phyloP scores from a whole-genome alignment of 2,113 vertebrate species.

The Platichthys stellatus region DNA sequence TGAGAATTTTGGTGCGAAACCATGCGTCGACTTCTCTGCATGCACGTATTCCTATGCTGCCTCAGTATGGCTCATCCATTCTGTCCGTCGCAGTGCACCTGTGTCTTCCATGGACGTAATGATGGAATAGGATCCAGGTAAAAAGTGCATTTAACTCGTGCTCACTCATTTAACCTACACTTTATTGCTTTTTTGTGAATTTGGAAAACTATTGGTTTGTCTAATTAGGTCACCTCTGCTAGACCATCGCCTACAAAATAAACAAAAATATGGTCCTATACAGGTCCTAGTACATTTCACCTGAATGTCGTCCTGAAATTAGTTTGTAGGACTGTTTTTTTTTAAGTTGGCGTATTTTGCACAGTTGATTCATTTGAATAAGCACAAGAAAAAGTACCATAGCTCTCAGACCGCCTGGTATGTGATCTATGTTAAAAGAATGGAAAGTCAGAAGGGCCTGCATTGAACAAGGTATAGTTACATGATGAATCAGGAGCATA shows the following conservation, averaged over 20 bases:
- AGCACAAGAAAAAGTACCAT: background rate
- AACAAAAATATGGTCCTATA: background rate
- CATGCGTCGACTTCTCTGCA: slow-evolving; percentile 83
- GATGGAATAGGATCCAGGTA: slow-evolving; percentile 91
- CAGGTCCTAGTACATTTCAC: background rate
- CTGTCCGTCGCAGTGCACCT: slow-evolving; percentile 95
- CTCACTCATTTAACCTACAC: background rate
- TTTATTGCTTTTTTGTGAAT: background rate
- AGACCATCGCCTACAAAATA: background rate
- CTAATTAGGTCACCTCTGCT: background rate
- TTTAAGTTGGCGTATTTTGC: background rate
- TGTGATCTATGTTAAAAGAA: background rate
- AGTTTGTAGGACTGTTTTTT: too few species aligned
- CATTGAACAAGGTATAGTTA: background rate
- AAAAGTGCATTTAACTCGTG: slow-evolving; percentile 42
- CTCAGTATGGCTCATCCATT: slow-evolving; percentile 76
- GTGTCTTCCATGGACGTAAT: slow-evolving; percentile 85
- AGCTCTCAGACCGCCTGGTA: background rate
- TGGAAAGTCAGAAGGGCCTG: background rate
- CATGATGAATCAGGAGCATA: background rate
- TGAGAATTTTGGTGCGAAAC: slow-evolving; percentile 65
- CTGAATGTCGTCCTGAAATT: too few species aligned
- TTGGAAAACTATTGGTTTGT: background rate
- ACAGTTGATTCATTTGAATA: background rate
- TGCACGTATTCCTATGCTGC: slow-evolving; percentile 82